Conservation (phyloP, 2,888 invertebrate species). For the Pyrochroa serraticornis region DNA sequence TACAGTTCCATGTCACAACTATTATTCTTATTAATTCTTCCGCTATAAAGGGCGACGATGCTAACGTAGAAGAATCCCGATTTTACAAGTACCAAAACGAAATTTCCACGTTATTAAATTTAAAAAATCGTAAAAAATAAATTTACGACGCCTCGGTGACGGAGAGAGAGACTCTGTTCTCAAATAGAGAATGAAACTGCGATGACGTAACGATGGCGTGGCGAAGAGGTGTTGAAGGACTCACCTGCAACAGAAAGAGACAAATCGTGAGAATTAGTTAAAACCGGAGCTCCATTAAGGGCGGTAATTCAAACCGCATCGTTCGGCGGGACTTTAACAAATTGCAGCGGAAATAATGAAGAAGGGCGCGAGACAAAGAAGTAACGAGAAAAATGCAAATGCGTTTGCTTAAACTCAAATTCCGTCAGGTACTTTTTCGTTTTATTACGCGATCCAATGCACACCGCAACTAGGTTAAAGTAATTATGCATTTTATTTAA, state of each 20-base stretch:
- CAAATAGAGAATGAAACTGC: neutral
- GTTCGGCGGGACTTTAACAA: constrained; percentile 34
- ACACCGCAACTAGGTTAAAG: constrained; percentile 52
- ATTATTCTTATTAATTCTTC: constrained; percentile 36
- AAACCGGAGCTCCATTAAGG: constrained; percentile 3
- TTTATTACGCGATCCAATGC: constrained; percentile 47
- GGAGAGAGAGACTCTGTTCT: no score
- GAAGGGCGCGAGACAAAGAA: constrained; percentile 27
- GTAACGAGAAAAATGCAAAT: constrained; percentile 47
- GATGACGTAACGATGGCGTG: neutral
- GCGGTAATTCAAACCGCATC: constrained; percentile 37
- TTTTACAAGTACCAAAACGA: no score
- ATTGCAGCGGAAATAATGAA: constrained; percentile 34
- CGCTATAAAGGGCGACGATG: constrained; percentile 31
- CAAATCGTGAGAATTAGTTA: constrained; percentile 30
- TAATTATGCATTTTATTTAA: constrained; percentile 55
- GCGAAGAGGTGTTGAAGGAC: neutral
- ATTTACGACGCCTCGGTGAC: no score
- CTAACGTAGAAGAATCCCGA: constrained; percentile 1
- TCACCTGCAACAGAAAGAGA: constrained; percentile 42
- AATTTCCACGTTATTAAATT: no score
- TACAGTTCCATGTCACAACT: constrained; percentile 27
- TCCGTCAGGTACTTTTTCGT: constrained; percentile 52
- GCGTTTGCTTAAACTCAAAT: constrained; percentile 43
- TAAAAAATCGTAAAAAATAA: no score